A percentile compares a stretch with the other conserved stretches of the same genome.
Conservation (phyloP, 2,888 invertebrate genomes). For the Macrosoma leucophasiata region DNA sequence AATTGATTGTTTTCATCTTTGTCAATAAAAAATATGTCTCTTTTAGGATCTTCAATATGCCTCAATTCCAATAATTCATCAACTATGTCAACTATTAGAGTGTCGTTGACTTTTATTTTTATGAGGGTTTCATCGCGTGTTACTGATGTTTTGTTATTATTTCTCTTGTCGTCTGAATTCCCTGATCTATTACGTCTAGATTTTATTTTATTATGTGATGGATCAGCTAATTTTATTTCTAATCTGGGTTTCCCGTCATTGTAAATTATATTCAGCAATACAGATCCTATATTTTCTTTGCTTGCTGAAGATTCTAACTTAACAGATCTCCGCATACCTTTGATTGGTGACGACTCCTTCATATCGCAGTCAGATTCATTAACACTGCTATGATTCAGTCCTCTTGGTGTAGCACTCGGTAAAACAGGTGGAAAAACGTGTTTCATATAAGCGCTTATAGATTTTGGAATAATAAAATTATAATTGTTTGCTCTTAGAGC, state of each 20-base stretch:
- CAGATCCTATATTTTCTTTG: constrained; percentile 20
- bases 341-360: constrained; percentile 19
- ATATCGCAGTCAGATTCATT: too few species aligned
- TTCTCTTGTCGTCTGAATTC: not conserved
- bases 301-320: constrained; percentile 12
- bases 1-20: too few species aligned
- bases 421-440: too few species aligned
- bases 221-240: constrained; percentile 38
- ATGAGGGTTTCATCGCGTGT: too few species aligned
- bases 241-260: constrained; percentile 32
- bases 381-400: too few species aligned
- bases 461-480: too few species aligned
- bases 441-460: too few species aligned
- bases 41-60: too few species aligned
- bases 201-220: constrained; percentile 15
- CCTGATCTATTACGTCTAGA: constrained; percentile 7
- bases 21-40: too few species aligned
- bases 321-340: constrained; percentile 37
- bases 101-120: constrained; percentile 15
- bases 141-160: constrained; percentile 4
- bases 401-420: too few species aligned
- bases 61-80: constrained; percentile 6
- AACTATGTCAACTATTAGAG: constrained; percentile 14
- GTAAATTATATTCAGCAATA: constrained; percentile 40
- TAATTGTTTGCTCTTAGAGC: too few species aligned